Conservation (phyloP, 1,140 invertebrate genomes). For the Drosophila willistoni region DNA sequence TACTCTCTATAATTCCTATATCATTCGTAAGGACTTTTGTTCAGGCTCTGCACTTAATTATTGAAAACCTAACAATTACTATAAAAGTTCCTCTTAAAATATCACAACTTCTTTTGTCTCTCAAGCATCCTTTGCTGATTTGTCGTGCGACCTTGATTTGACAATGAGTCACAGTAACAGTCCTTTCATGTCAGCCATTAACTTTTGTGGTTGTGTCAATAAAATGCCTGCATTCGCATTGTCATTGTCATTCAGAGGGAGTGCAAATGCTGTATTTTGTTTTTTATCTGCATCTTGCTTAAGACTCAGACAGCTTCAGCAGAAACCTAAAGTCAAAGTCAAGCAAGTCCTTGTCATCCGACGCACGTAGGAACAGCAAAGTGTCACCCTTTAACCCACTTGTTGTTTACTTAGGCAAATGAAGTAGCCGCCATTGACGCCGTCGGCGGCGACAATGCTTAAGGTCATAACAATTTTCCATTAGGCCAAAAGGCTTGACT, state of each 20-base stretch:
- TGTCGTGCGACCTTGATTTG: neutral
- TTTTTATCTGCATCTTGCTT: slow-evolving; percentile 35
- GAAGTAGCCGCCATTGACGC: slow-evolving; percentile 23
- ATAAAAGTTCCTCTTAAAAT: too few species aligned
- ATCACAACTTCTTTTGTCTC: neutral
- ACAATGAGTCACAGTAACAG: slow-evolving; percentile 6
- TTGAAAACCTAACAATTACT: too few species aligned
- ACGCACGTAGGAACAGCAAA: slow-evolving; percentile 45
- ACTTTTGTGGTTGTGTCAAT: slow-evolving; percentile 44
- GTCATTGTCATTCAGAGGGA: slow-evolving; percentile 47
- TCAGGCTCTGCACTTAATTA: too few species aligned
- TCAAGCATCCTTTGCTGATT: neutral
- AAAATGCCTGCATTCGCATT: slow-evolving; percentile 17
- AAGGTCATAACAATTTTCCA: slow-evolving; percentile 43
- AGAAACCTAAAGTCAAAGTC: neutral
- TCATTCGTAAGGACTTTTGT: too few species aligned
- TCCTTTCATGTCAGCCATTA: slow-evolving; percentile 17
- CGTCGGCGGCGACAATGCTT: neutral
- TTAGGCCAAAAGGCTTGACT: slow-evolving; percentile 34
- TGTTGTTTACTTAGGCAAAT: slow-evolving; percentile 67
- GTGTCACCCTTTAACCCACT: slow-evolving; percentile 11
- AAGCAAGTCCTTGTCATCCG: slow-evolving; percentile 31
- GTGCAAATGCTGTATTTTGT: slow-evolving; percentile 37
- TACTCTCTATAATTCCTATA: too few species aligned
- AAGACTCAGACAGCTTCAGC: neutral